Percentiles rank a stretch among this genome's conserved stretches.
phyloP scores from a whole-genome alignment of 1,140 invertebrate species.

The Anthonomus grandis region DNA sequence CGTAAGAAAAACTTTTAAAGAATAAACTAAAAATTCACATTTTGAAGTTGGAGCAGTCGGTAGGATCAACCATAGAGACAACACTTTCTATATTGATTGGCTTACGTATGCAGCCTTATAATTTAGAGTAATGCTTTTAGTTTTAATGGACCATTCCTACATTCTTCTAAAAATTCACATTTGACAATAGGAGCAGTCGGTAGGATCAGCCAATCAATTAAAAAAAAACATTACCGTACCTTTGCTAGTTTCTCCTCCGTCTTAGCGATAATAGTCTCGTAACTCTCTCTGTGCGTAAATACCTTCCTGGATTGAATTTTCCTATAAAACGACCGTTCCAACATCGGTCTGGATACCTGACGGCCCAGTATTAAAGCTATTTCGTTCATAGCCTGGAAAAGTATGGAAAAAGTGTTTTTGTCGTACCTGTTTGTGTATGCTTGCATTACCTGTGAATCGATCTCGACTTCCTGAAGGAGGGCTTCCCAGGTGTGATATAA shows the following conservation, averaged over 20 bases:
- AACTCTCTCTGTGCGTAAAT: slow-evolving; percentile 86
- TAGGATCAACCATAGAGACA: no score
- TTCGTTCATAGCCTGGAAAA: slow-evolving; percentile 70
- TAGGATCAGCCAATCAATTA: no score
- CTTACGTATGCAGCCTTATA: no score
- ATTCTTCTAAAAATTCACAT: no score
- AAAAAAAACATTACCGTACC: slow-evolving; percentile 52
- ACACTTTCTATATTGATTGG: no score
- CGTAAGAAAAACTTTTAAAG: no score
- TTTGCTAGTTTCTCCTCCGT: slow-evolving; percentile 85
- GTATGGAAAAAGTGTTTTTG: background rate
- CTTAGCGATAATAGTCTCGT: slow-evolving; percentile 85
- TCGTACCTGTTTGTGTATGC: background rate
- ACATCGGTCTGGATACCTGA: slow-evolving; percentile 79
- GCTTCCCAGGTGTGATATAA: slow-evolving; percentile 91
- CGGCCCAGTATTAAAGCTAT: slow-evolving; percentile 78
- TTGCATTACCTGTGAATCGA: slow-evolving; percentile 72
- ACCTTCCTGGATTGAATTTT: slow-evolving; percentile 92
- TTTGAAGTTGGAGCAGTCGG: no score
- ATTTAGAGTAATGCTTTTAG: no score
- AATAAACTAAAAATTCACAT: no score
- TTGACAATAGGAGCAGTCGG: no score
- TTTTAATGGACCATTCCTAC: no score
- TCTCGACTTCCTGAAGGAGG: slow-evolving; percentile 87
- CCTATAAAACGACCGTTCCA: slow-evolving; percentile 86